These are phyloP conservation scores for Salmo trutta DNA, from an alignment of 2,797 vertebrate species.

Conservation along the genomic window DNA sequence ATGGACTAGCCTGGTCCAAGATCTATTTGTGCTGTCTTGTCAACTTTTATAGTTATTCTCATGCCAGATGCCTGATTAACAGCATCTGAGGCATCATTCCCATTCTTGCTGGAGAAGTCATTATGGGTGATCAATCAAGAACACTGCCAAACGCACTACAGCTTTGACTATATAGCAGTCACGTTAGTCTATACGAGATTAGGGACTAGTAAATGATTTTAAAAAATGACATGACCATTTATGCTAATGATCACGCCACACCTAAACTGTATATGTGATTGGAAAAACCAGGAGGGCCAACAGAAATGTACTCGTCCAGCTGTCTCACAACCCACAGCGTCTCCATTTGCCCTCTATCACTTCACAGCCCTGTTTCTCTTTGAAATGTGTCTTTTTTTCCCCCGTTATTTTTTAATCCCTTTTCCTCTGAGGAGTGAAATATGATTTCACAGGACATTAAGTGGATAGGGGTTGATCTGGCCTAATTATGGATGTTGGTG, in stretches of 20 bases:
- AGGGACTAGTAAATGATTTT: not conserved
- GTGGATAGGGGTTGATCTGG: conserved; percentile 54
- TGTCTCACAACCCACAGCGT: conserved; percentile 35
- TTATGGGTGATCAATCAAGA: not conserved
- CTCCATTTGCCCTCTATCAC: conserved; percentile 25
- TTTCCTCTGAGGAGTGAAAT: conserved; percentile 62
- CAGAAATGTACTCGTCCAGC: not conserved
- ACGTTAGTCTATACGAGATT: not conserved
- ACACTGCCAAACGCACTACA: not conserved
- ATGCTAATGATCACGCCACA: not conserved
- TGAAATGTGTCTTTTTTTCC: conserved; percentile 66
- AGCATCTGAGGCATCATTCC: not conserved
- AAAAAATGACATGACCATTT: not conserved
- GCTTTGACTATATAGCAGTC: not conserved
- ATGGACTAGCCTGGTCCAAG: not conserved
- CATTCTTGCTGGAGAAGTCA: not conserved
- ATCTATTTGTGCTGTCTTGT: not conserved
- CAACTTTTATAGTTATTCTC: not conserved
- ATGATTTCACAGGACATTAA: conserved; percentile 76
- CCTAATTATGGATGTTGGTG: conserved; percentile 70
- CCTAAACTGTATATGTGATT: not conserved
- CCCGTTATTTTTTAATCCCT: conserved; percentile 56
- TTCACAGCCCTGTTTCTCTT: conserved; percentile 52
- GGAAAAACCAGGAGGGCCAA: no score
- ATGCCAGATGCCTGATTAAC: not conserved